These are phyloP conservation scores for Conomelus anceps DNA, from an alignment of 2,888 invertebrate species.

Conservation along the genomic window DNA sequence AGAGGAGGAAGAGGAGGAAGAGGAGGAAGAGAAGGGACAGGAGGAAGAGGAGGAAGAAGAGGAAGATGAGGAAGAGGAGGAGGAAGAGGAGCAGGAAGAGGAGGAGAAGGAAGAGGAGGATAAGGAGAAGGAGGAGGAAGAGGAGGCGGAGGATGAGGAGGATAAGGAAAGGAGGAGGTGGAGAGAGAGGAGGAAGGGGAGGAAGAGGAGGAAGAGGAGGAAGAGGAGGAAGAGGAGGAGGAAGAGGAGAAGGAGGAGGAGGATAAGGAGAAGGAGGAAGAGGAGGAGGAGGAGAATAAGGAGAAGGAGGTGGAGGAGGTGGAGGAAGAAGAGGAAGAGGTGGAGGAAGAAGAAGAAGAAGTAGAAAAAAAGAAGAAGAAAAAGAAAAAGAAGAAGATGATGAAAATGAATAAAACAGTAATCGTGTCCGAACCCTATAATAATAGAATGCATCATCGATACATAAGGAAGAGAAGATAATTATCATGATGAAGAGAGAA, in stretches of 20 bases:
- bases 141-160: neutral
- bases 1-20: neutral
- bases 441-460: neutral
- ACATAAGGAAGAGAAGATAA: neutral
- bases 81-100: too few relatives aligned
- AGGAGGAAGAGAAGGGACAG: neutral
- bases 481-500: neutral
- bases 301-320: neutral
- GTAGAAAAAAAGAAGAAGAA: neutral
- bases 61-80: neutral
- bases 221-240: neutral
- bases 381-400: neutral
- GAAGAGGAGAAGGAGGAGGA: neutral
- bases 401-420: neutral
- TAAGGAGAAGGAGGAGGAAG: neutral
- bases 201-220: neutral
- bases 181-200: neutral
- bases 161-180: neutral
- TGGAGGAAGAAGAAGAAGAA: neutral
- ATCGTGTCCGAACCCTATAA: neutral
- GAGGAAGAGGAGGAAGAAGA: neutral
- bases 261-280: neutral
- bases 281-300: neutral
- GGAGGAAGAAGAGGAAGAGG: neutral
- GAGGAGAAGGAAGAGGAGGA: too few relatives aligned